phyloP scores from a whole-genome alignment of 2,888 invertebrate genomes.

The Aporophyla nigra region DNA sequence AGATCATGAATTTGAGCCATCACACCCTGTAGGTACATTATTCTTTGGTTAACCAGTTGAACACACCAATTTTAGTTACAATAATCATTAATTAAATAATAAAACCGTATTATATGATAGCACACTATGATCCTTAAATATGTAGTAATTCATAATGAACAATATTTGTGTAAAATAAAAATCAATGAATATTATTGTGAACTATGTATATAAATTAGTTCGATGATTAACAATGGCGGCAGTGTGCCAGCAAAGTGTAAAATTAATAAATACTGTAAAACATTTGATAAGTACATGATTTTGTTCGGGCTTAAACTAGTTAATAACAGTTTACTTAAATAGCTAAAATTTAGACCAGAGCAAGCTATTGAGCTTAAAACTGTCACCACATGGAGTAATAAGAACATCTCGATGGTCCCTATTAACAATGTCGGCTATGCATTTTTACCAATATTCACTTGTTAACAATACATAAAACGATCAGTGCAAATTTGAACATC shows the following conservation, averaged over 20 bases:
- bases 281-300: constrained; percentile 57
- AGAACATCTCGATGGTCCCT: no score
- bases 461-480: no score
- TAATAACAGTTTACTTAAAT: constrained; percentile 44
- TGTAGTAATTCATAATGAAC: constrained; percentile 1
- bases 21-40: constrained; percentile 59
- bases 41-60: constrained; percentile 62
- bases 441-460: no score
- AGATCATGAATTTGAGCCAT: constrained; percentile 64
- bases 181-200: constrained; percentile 13
- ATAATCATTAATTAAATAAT: constrained; percentile 16
- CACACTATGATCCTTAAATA: constrained; percentile 15
- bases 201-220: constrained; percentile 30
- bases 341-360: constrained; percentile 52
- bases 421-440: no score
- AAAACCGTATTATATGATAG: constrained; percentile 6
- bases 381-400: constrained; percentile 16
- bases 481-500: no score
- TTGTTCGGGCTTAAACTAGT: constrained; percentile 50
- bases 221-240: constrained; percentile 49
- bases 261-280: constrained; percentile 30
- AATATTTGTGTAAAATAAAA: constrained; percentile 26
- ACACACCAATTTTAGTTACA: constrained; percentile 26
- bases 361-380: constrained; percentile 41
- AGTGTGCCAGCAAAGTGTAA: constrained; percentile 28